These are phyloP conservation scores for Etheostoma cragini DNA, from an alignment of 2,113 vertebrate species.

Conservation along the genomic window DNA sequence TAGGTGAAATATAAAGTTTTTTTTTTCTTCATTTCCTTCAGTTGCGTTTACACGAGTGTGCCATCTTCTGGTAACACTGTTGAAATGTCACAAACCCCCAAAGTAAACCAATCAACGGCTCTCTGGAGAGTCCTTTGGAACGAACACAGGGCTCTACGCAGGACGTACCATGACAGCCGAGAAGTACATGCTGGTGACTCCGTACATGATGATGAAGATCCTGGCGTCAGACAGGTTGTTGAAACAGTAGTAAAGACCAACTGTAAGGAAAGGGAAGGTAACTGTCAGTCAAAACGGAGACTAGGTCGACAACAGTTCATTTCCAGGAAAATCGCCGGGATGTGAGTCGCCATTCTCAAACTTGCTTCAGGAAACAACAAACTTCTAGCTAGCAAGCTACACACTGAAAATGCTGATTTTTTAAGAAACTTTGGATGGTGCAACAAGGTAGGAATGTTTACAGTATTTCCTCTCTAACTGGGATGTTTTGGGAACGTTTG, in stretches of 20 bases:
- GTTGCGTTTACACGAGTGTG: not conserved
- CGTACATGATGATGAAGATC: slow-evolving; percentile 99
- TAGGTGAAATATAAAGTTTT: not conserved
- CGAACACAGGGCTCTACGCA: fast-evolving
- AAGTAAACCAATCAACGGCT: not conserved
- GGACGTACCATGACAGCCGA: slow-evolving; percentile 95
- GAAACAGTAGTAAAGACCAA: slow-evolving; percentile 98
- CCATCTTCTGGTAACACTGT: not conserved
- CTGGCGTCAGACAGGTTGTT: slow-evolving; percentile 97
- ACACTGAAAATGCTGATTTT: too few relatives aligned
- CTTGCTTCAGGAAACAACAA: too few relatives aligned
- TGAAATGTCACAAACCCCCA: not conserved
- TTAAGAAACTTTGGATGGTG: too few relatives aligned
- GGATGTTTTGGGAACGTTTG: too few relatives aligned
- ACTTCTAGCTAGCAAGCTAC: too few relatives aligned
- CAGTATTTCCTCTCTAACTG: too few relatives aligned
- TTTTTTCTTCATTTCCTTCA: not conserved
- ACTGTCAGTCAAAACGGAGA: not conserved
- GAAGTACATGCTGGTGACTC: slow-evolving; percentile 99
- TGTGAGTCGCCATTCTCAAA: too few relatives aligned
- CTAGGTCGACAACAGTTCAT: too few relatives aligned
- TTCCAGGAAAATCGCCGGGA: too few relatives aligned
- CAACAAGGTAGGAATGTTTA: too few relatives aligned
- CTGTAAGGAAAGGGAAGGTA: slow-evolving; percentile 76
- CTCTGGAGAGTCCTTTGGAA: not conserved